Conservation (phyloP, 2,888 invertebrate species). For the Caradrina clavipalpis region DNA sequence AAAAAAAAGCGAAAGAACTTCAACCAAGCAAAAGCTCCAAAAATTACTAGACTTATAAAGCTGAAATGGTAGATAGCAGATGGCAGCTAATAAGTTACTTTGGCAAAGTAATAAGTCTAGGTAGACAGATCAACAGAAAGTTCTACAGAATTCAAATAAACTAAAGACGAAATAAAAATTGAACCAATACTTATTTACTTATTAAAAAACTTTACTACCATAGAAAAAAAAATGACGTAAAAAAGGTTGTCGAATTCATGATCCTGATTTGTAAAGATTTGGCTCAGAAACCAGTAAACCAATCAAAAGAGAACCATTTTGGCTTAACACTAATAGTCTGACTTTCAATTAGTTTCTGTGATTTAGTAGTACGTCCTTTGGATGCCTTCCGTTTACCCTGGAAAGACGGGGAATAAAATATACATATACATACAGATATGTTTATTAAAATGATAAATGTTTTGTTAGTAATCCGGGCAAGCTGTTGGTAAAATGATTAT, state of each 20-base stretch:
- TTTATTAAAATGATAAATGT: slow-evolving; percentile 23
- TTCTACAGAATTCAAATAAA: no score
- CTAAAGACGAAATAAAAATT: no score
- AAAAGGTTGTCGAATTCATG: neutral
- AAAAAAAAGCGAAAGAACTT: no score
- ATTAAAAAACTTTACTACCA: no score
- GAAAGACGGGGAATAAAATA: slow-evolving; percentile 68
- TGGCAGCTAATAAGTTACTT: no score
- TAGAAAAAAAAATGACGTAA: no score
- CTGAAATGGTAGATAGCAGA: no score
- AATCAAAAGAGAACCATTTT: slow-evolving; percentile 73
- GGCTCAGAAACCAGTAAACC: slow-evolving; percentile 63
- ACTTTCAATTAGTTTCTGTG: slow-evolving; percentile 68
- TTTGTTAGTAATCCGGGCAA: slow-evolving; percentile 42
- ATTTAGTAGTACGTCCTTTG: slow-evolving; percentile 68
- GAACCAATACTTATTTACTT: no score
- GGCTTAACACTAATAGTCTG: slow-evolving; percentile 62
- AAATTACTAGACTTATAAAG: no score
- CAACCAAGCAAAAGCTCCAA: no score
- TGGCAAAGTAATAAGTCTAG: no score
- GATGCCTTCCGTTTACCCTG: slow-evolving; percentile 78
- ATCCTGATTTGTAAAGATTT: slow-evolving; percentile 49
- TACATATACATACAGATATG: slow-evolving; percentile 21
- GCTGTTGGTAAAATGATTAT: slow-evolving; percentile 46
- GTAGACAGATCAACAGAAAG: no score